Base-by-base conservation (phyloP, 2,797 vertebrate species). In the Pantherophis vulpinus region DNA sequence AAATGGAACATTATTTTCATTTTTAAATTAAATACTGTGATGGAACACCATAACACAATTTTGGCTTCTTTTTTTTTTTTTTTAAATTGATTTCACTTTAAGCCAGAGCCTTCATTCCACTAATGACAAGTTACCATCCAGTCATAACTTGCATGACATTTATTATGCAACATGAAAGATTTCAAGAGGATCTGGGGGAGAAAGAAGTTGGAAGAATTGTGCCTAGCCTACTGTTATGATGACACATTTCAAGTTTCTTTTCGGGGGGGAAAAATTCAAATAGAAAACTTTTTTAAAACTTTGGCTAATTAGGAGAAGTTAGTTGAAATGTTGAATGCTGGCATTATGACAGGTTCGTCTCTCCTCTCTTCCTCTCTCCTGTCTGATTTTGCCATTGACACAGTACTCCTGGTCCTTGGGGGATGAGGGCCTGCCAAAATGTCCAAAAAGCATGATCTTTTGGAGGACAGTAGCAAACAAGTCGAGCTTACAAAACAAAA, bases 121-220 rank as follows among this genome's bases (percentile, higher is more conserved):
- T 83, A 88, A 93, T 88, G 90, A 93, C 58, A 91, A 86, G 47
- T 83, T 83, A 42, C 47, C 87, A 89, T n/a, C 47, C 87, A 89
- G 29, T 91, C 56, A 61, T 79, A 55, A 20, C 29, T 55, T 32
- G 47, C 12, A 55, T 91, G 86, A 32, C 42, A 37, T 83, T 93
- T 54, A 37, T 89, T 91, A 88, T 83, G 86, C 86, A 83, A 59
- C 58, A 29, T 79, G 92, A 91, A 87, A 25, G 56, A 88, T 61
- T 91, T 93, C 86, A 88, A 66, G 56, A 88, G 23, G 74, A 54
- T 91, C 63, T 88, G 92, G 66, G 54, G 87, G n/a, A 10, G 87
- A 32, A 27, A 56, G 56, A 56, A 83, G n/a, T 91, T 83, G 79
- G 86, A 88, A 91, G 83, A 61, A 88, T 88, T 79, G 20, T 88